A percentile compares a stretch with the other conserved stretches of the same genome.
Evolutionary conservation across 1,140 invertebrate genomes (phyloP).

Genomic region (Ephestia elutella): DNA sequence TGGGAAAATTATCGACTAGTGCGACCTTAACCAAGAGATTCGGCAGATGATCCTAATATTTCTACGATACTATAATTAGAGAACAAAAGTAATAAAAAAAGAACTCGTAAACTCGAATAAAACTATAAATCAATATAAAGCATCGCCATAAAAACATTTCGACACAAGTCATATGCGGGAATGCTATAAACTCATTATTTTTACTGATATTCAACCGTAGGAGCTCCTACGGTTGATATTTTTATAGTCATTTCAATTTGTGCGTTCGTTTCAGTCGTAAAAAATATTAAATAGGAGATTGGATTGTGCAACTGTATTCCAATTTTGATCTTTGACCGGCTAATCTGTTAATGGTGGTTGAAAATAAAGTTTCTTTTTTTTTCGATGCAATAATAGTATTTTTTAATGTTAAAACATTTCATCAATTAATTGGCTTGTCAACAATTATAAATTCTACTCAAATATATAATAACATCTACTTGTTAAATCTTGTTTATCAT

Average conservation of each 20-base stretch:
- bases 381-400: no score
- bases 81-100: background rate
- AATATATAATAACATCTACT: no score
- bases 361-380: background rate
- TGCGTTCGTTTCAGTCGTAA: slow-evolving; percentile 32
- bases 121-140: slow-evolving; percentile 9
- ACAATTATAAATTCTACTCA: no score
- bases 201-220: slow-evolving; percentile 30
- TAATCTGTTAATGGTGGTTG: background rate
- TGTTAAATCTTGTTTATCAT: no score
- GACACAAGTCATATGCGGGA: slow-evolving; percentile 32
- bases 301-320: slow-evolving; percentile 18
- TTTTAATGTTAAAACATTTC: no score
- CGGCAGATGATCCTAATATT: background rate
- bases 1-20: no score
- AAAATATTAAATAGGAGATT: slow-evolving; percentile 12
- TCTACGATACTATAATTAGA: background rate
- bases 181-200: slow-evolving; percentile 40
- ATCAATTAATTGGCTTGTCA: no score
- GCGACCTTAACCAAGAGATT: no score
- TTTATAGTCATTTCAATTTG: slow-evolving; percentile 29
- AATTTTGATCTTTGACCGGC: background rate
- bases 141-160: slow-evolving; percentile 24
- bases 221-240: slow-evolving; percentile 25
- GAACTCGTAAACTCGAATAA: slow-evolving; percentile 4